Evolutionary conservation across 2,113 vertebrate species (phyloP), one percentile per base, ranked within the genome.

Genomic region (Lethenteron camtschaticum): DNA sequence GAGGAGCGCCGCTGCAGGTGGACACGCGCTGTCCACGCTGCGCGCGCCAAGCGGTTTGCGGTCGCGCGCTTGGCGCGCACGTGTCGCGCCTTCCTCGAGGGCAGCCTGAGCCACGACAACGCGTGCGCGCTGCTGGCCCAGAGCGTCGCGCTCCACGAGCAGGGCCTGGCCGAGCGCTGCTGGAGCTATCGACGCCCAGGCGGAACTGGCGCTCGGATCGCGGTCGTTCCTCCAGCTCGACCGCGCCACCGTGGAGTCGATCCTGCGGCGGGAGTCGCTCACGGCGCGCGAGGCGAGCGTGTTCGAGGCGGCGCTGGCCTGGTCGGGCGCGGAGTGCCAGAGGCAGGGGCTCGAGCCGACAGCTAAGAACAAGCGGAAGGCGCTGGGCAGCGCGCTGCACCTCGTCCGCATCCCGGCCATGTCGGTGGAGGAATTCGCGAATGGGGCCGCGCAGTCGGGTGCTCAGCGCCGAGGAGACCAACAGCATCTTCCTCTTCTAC

Each of bases 401-500:
- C 24, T 66, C 9, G 63, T 66, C n/a, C 63, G 63, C 24, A 20
- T 66, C n/a, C 63, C 63, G n/a, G 63, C 63, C n/a, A 66, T 66
- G 24, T 20, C 10, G n/a, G n/a, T 66, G 63, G 63, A 66, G 24
- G 63, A 66, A 9, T 66, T 66, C 63, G 63, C 63, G n/a, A 66
- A 66, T 66, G 63, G 63, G n/a, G 63, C 63, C n/a, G 63, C 63
- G 24, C 63, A 66, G 63, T 66, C 63, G 24, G 63, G 10, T 66
- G n/a, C 63, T 66, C 63, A 66, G n/a, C n/a, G 63, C 63, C 10
- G 63, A 66, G 63, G 63, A 66, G 63, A 20, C 24, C n/a, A 66
- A 66, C n/a, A 66, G 24, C 63, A 66, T 66, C n/a, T 66, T 66
- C 24, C 24, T 66, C n/a, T 66, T 16, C 63, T 20, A 66, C 63